Conservation (phyloP, 1,140 invertebrate species). For the Oryctes rhinoceros region DNA sequence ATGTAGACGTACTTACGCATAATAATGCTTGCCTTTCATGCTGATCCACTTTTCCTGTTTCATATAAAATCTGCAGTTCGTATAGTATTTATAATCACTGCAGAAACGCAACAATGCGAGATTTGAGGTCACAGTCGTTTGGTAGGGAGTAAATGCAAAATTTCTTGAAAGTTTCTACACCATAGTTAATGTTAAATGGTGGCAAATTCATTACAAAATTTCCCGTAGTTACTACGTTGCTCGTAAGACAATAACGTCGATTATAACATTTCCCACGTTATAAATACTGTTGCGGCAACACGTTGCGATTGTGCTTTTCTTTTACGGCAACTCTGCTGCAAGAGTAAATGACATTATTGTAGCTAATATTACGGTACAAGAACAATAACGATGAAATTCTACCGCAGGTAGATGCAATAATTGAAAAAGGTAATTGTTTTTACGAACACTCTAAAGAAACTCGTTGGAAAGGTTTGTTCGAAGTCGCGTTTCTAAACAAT, state of each 20-base stretch:
- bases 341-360: not conserved
- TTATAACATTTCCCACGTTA: constrained; percentile 14
- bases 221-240: not conserved
- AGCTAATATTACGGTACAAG: not conserved
- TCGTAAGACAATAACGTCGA: not conserved
- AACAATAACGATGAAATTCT: too few relatives aligned
- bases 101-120: too few relatives aligned
- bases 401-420: too few relatives aligned
- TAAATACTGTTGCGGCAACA: not conserved
- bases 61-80: too few relatives aligned
- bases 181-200: not conserved
- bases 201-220: constrained; percentile 6
- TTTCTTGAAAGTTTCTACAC: not conserved
- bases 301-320: not conserved
- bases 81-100: too few relatives aligned
- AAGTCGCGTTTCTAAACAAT: too few relatives aligned
- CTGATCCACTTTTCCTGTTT: too few relatives aligned
- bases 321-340: not conserved
- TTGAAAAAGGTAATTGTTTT: too few relatives aligned
- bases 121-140: not conserved
- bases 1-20: too few relatives aligned
- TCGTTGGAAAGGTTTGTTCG: too few relatives aligned
- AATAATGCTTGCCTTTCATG: too few relatives aligned
- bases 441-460: too few relatives aligned
- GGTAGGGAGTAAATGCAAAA: not conserved